Evolutionary conservation across 2,113 vertebrate genomes (phyloP).

Genomic region (Epinephelus cyanopodus): DNA sequence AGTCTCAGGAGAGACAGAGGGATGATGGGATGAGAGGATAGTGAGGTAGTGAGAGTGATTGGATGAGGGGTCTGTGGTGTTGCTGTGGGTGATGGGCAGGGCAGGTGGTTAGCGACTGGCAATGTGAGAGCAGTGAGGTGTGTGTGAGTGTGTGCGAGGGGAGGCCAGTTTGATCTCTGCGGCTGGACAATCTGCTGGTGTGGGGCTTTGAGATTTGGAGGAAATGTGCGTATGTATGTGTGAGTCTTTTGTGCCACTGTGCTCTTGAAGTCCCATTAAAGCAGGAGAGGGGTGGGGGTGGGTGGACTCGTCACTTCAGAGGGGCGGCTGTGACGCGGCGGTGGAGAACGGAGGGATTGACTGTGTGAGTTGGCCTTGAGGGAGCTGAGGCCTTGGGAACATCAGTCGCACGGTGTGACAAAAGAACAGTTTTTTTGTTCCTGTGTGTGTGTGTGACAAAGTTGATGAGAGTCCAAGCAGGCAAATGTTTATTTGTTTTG

Average conservation of each 20-base stretch:
- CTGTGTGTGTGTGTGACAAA: background rate
- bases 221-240: conserved; percentile 33
- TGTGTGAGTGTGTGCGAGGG: conserved; percentile 16
- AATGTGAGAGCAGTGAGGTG: conserved; percentile 18
- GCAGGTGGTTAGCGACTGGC: conserved; percentile 52
- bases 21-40: conserved; percentile 23
- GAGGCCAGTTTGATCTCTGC: conserved; percentile 45
- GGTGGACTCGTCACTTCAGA: conserved; percentile 66
- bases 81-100: conserved; percentile 47
- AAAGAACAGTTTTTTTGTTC: conserved; percentile 39
- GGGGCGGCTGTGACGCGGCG: conserved; percentile 32
- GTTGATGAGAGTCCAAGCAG: too few species aligned
- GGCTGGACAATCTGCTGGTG: conserved; percentile 37
- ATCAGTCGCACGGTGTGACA: conserved; percentile 43
- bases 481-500: conserved; percentile 10
- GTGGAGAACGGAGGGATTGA: conserved; percentile 20
- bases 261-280: conserved; percentile 68
- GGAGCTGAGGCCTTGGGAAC: conserved; percentile 59
- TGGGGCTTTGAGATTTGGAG: conserved; percentile 54
- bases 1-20: conserved; percentile 3
- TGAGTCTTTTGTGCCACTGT: conserved; percentile 53
- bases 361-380: conserved; percentile 66
- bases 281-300: conserved; percentile 44
- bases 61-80: conserved; percentile 12
- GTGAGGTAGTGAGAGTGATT: conserved; percentile 28